Evolutionary conservation across 2,888 invertebrate genomes (phyloP), one percentile per base, ranked within the genome.

Genomic region (Nasonovia ribisnigri): DNA sequence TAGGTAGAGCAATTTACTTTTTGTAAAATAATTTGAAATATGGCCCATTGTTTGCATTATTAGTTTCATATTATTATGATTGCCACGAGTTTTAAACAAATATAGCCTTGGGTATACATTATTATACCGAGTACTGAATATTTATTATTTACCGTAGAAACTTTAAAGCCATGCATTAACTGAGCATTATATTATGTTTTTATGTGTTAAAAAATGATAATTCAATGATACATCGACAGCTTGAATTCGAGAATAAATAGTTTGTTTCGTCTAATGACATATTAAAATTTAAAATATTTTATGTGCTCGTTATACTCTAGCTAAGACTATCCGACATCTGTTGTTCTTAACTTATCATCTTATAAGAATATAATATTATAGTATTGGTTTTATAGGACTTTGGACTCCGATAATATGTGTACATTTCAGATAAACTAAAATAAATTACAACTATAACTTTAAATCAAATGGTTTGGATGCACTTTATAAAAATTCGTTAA

Each of bases 11-110:
- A 36, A 77, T 77, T 77, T 77, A 20, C 16, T 77, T 88, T 88
- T 88, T 36, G n/a, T 10, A 24, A 88, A 88, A 88, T 48, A 36
- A 88, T 54, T 51, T 88, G 24, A 88, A 54, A 88, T 88, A 54
- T 88, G 36, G 51, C 36, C 51, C 88, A 54, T 87, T 48, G n/a
- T 87, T 87, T 29, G 29, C 48, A 36, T 48, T 48, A 48, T 48
- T 20, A 87, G 48, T 87, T 87, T 6, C 48, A 16, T 51, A 77
- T 77, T 77, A 36, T 20, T 77, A 48, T 48, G 87, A 87, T 51
- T 87, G 48, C 87, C 48, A 51, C 46, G 5, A 29, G 48, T 46
- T n/a, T 48, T 36, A 87, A 87, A 48, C 87, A 77, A 77, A 77
- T 77, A 77, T 77, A 36, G 36, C 36, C 20, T 77, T 36, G 36